Conservation (phyloP, 2,888 invertebrate genomes). For the Tinea pellionella region DNA sequence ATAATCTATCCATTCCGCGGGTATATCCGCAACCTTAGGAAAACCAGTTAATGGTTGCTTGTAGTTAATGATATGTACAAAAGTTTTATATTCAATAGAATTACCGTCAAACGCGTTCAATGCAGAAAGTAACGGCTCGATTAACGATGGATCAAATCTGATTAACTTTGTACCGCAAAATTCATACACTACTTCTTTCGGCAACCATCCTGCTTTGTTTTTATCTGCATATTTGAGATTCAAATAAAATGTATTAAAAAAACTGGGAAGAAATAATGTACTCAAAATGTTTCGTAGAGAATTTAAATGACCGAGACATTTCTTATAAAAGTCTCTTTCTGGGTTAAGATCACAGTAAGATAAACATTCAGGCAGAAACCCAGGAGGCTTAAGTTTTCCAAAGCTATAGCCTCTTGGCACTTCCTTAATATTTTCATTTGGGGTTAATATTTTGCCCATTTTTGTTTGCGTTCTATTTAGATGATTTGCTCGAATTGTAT, state of each 20-base stretch:
- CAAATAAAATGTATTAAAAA: slow-evolving; percentile 39
- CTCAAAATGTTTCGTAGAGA: slow-evolving; percentile 40
- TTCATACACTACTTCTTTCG: slow-evolving; percentile 47
- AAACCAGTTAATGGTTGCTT: slow-evolving; percentile 43
- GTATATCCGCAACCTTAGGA: slow-evolving; percentile 46
- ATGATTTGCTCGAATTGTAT: slow-evolving; percentile 49
- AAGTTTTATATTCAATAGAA: slow-evolving; percentile 57
- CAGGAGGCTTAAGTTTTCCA: slow-evolving; percentile 49
- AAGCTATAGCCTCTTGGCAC: slow-evolving; percentile 57
- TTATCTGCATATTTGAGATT: slow-evolving; percentile 41
- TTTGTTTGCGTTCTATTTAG: slow-evolving; percentile 29
- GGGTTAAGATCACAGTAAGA: slow-evolving; percentile 38
- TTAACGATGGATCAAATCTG: slow-evolving; percentile 49
- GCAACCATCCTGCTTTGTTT: slow-evolving; percentile 54
- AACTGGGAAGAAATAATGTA: slow-evolving; percentile 35
- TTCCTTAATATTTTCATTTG: slow-evolving; percentile 54
- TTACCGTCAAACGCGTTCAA: slow-evolving; percentile 55
- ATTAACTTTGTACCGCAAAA: slow-evolving; percentile 49
- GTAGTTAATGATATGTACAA: slow-evolving; percentile 57
- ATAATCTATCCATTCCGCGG: slow-evolving; percentile 39
- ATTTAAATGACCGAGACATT: slow-evolving; percentile 57
- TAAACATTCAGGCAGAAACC: slow-evolving; percentile 55
- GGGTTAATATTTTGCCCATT: slow-evolving; percentile 49
- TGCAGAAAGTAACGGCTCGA: slow-evolving; percentile 56
- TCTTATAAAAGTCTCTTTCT: slow-evolving; percentile 42